Evolutionary conservation across 2,797 vertebrate genomes (phyloP), one percentile per base, ranked within the genome.

Genomic region (Gorsachius magnificus): DNA sequence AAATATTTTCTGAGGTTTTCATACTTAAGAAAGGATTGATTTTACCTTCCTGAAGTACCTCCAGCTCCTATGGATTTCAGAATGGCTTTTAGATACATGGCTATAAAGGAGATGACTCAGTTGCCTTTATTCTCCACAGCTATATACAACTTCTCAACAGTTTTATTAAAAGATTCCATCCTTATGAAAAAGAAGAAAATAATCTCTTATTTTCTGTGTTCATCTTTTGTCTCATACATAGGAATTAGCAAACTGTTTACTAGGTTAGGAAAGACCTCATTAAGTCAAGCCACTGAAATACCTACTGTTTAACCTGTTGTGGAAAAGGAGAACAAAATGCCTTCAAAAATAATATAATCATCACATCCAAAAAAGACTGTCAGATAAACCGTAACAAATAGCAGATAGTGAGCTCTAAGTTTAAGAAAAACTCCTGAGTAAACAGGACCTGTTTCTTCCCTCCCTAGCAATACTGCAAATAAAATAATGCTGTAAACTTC

Each of bases 261-360:
- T 71, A 82, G 29, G 36, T 85, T 89, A 74, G 16, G 71, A 87
- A 90, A 89, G 64, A 72, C 81, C 43, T 74, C 38, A 78, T 93
- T 89, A 90, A 93, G 35, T 93, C 71, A 91, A 93, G 31, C 22
- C 24, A 61, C 31, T 64, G 65, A 87, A 94, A 89, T 75, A 89
- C 35, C 71, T 94, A 46, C 57, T n/a, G 25, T 92, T 93, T 77
- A 94, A 89, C 36, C 71, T 89, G 25, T 74, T 92, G 82, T 6
- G 28, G 45, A 92, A 86, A 92, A 92, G 69, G 57, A 89, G 26
- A 57, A 85, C 33, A 90, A 95, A 96, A 92, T 35, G 8, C 22
- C 56, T 70, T 95, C 74, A 84, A 36, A 93, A 94, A 92, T 89
- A 87, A 68, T 70, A 50, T 46, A 64, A 74, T 48, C 35, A 54